phyloP scores from a whole-genome alignment of 2,113 vertebrate genomes.

The Nannospalax galili region DNA sequence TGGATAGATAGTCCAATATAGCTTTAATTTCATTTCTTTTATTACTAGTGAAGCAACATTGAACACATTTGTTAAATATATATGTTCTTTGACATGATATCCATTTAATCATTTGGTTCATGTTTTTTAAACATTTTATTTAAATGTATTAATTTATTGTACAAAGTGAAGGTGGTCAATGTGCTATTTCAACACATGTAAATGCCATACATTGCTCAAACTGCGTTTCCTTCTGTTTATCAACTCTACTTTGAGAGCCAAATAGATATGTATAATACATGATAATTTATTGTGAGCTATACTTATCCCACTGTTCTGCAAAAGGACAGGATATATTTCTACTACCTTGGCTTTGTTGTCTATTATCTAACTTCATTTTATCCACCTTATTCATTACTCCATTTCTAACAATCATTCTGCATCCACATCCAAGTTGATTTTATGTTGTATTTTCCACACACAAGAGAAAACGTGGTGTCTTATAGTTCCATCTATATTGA shows the following conservation, averaged over 20 bases:
- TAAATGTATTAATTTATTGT: neutral
- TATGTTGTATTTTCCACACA: neutral
- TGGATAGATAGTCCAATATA: neutral
- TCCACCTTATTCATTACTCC: neutral
- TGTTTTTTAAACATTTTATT: neutral
- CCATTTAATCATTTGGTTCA: neutral
- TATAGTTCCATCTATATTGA: neutral
- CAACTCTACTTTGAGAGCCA: neutral
- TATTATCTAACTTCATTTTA: neutral
- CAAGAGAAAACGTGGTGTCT: neutral
- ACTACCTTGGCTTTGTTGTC: neutral
- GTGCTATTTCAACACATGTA: neutral
- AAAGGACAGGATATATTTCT: neutral
- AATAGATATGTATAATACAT: neutral
- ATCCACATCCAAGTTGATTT: neutral
- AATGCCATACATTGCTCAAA: neutral
- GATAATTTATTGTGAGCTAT: neutral
- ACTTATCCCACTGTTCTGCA: neutral
- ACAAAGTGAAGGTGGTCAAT: neutral
- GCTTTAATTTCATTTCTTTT: constrained; percentile 6
- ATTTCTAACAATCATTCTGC: neutral
- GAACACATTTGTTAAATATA: neutral
- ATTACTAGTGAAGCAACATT: neutral
- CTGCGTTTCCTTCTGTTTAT: neutral
- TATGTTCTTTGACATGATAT: neutral